Evolutionary conservation across 2,888 invertebrate species (phyloP).

Genomic region (Miltochrista miniata): DNA sequence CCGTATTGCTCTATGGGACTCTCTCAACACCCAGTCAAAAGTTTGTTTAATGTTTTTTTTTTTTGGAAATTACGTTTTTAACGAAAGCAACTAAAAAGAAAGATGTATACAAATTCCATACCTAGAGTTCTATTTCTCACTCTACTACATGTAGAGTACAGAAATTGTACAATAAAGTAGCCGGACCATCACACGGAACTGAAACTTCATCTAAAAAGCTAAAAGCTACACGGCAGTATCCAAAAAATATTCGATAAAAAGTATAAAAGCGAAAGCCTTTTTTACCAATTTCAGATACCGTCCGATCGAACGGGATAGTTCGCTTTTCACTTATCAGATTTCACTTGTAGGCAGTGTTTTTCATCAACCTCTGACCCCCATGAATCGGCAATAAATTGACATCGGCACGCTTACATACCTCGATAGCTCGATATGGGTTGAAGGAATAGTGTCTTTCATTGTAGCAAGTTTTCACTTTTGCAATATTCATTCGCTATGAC

Average conservation of each 20-base stretch:
- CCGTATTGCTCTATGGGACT: no score
- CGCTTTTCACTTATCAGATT: conserved; percentile 53
- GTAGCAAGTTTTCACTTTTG: conserved; percentile 29
- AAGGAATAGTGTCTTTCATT: conserved; percentile 38
- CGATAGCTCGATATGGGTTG: conserved; percentile 1
- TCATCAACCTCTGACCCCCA: conserved; percentile 25
- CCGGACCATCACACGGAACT: not conserved
- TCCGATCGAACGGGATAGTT: conserved; percentile 24
- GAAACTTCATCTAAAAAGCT: not conserved
- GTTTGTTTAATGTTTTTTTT: no score
- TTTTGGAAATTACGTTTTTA: no score
- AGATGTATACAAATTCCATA: no score
- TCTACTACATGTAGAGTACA: no score
- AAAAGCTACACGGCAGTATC: conserved; percentile 1
- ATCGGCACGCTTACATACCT: not conserved
- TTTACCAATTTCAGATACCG: conserved; percentile 32
- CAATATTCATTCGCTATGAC: conserved; percentile 20
- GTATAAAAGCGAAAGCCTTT: conserved; percentile 18
- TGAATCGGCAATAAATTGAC: conserved; percentile 44
- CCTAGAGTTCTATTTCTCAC: no score
- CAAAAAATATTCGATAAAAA: conserved; percentile 13
- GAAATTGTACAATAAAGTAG: not conserved
- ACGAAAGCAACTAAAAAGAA: not conserved
- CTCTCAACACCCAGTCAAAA: no score
- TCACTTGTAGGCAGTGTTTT: conserved; percentile 41